A percentile compares a stretch with the other conserved stretches of the same genome.
Conservation (phyloP, 2,113 vertebrate species). For the Cathartes aura region DNA sequence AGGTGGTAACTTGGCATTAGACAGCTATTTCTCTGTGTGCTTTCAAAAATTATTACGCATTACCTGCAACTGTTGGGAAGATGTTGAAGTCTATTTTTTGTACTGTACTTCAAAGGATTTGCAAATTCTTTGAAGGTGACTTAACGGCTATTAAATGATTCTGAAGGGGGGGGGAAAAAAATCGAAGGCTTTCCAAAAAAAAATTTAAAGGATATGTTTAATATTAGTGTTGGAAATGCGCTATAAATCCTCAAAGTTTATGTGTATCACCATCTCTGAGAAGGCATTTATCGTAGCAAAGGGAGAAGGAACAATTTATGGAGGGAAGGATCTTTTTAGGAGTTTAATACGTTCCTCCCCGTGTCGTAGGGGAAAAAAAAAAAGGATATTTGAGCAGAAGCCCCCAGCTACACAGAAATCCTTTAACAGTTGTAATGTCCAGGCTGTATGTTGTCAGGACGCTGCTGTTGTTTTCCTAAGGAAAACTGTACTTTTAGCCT, state of each 20-base stretch:
- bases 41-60: neutral
- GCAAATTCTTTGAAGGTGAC: conserved; percentile 59
- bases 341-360: neutral
- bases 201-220: conserved; percentile 54
- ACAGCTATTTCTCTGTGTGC: neutral
- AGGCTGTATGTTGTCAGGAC: neutral
- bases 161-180: neutral
- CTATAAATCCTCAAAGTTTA: neutral
- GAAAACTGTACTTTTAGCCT: neutral
- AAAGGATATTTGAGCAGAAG: neutral
- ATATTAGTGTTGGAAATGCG: conserved; percentile 38
- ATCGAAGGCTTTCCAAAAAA: conserved; percentile 8
- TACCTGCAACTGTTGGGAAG: conserved; percentile 28
- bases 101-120: conserved; percentile 48
- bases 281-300: conserved; percentile 15
- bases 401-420: neutral
- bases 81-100: conserved; percentile 2
- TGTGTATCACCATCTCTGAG: neutral
- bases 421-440: neutral
- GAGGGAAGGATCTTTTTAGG: neutral
- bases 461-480: neutral
- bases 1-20: neutral
- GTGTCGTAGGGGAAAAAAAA: neutral
- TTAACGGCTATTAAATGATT: conserved; percentile 52
- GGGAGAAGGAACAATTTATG: neutral